Base-by-base conservation (phyloP, 2,113 vertebrate genomes). In the Perca fluviatilis region DNA sequence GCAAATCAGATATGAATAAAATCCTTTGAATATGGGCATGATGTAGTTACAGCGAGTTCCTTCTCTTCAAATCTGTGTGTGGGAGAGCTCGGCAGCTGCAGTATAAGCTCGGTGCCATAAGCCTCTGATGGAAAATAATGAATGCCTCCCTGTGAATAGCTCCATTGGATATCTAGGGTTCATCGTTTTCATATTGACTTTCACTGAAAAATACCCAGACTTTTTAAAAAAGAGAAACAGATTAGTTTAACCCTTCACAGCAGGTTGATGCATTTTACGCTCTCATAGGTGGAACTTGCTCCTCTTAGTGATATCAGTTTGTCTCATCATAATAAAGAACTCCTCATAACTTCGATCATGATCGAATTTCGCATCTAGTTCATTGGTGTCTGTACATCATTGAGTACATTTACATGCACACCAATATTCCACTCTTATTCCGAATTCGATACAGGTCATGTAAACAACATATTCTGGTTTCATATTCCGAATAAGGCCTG, bases 1-100 rank as follows among this genome's bases (percentile, higher is more conserved):
- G 81, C 77, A 84, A 77, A 90, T 91, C 74, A 80, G 70, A 81
- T 79, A 23, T 79, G 79, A 78, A 85, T 85, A 72, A 76, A 85
- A 81, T 57, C 51, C 61, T 77, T 86, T 85, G 68, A 89, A 85
- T 75, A 33, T 58, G 82, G 23, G 62, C 61, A 23, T 58, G 75
- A 69, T 75, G 85, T 33, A 74, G 68, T 67, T 74, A 58, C 86
- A 84, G 62, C 36, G n/a, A 76, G 76, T 61, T 65, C 72, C 74
- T 67, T 43, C n/a, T 80, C n/a, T 60, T 88, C 57, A 62, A 50
- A 85, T 77, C 74, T 73, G 86, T 90, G 88, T 77, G 90, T 85
- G 85, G 85, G 86, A 86, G 85, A 85, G 67, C n/a, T 60, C 68
- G 33, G 67, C 88, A 88, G 84, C 77, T 80, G 79, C 79, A 64